Conservation (phyloP, 2,113 vertebrate species). For the Vulpes ferrilata region DNA sequence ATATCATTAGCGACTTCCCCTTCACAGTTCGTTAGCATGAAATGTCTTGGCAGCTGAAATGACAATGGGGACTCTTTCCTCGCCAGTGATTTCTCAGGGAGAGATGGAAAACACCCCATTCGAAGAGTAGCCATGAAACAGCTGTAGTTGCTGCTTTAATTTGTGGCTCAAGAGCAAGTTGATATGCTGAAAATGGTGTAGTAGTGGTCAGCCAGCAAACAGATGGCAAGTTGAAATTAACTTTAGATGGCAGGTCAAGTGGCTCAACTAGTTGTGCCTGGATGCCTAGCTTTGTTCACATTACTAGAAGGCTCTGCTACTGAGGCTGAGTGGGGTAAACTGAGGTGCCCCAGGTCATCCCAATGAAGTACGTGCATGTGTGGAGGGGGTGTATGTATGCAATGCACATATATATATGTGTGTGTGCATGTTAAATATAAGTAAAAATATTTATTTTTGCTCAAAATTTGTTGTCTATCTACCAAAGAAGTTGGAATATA, state of each 20-base stretch:
- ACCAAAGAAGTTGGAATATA: constrained; percentile 68
- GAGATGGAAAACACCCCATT: constrained; percentile 61
- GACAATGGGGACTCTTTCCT: constrained; percentile 66
- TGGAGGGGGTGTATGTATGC: neutral
- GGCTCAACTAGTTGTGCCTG: constrained; percentile 25
- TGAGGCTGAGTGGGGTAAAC: neutral
- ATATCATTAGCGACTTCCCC: constrained; percentile 71
- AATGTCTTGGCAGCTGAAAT: constrained; percentile 75
- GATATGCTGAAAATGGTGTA: constrained; percentile 58
- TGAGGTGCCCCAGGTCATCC: neutral
- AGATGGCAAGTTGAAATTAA: constrained; percentile 66
- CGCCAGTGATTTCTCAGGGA: constrained; percentile 40
- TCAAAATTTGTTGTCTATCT: constrained; percentile 68
- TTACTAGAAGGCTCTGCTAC: neutral
- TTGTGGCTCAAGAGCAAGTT: constrained; percentile 49
- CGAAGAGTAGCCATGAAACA: neutral
- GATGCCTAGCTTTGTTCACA: constrained; percentile 53
- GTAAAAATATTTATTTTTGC: constrained; percentile 66
- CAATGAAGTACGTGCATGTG: constrained; percentile 32
- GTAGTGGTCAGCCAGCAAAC: constrained; percentile 49
- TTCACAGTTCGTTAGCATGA: constrained; percentile 77
- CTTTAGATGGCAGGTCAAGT: neutral
- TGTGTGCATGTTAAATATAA: neutral
- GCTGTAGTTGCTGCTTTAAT: constrained; percentile 60
- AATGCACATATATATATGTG: neutral